Percentiles rank a stretch among this genome's conserved stretches.
Conservation (phyloP, 2,113 vertebrate genomes). For the Bufo gargarizans region DNA sequence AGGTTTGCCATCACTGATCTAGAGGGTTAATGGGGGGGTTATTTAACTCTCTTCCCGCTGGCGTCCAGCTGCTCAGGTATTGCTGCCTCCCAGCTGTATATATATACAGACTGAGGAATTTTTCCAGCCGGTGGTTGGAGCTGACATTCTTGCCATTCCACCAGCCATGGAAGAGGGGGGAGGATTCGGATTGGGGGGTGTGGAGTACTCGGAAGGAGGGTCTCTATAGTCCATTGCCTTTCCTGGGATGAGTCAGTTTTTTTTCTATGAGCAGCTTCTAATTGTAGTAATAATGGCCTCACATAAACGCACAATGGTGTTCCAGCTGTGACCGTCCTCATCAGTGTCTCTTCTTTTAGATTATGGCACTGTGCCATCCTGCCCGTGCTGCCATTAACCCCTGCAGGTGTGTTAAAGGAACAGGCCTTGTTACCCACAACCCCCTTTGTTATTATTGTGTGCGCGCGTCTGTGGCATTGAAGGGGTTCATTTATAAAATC, state of each 20-base stretch:
- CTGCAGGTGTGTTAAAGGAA: not conserved
- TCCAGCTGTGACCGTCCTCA: too few species aligned
- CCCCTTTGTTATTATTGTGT: not conserved
- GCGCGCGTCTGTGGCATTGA: too few species aligned
- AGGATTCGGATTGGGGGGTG: not conserved
- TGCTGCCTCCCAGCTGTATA: not conserved
- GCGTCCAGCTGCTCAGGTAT: too few species aligned
- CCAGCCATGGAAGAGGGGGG: not conserved
- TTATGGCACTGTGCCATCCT: not conserved
- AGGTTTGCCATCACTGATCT: too few species aligned
- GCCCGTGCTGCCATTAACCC: not conserved
- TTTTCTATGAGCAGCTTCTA: slow-evolving; percentile 27
- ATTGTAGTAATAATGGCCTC: slow-evolving; percentile 27
- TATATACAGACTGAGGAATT: slow-evolving; percentile 4
- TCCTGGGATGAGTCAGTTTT: not conserved
- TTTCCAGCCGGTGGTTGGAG: slow-evolving; percentile 16
- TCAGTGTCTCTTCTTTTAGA: too few species aligned
- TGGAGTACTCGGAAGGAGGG: not conserved
- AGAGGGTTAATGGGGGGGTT: not conserved
- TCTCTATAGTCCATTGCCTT: too few species aligned
- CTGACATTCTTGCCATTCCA: slow-evolving; percentile 43
- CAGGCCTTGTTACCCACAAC: too few species aligned
- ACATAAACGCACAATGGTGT: not conserved
- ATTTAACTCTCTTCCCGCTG: not conserved
- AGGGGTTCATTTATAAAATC: too few species aligned